These are phyloP conservation scores for Philotrypesis tridentata DNA, from an alignment of 1,140 invertebrate species.

Conservation along the genomic window DNA sequence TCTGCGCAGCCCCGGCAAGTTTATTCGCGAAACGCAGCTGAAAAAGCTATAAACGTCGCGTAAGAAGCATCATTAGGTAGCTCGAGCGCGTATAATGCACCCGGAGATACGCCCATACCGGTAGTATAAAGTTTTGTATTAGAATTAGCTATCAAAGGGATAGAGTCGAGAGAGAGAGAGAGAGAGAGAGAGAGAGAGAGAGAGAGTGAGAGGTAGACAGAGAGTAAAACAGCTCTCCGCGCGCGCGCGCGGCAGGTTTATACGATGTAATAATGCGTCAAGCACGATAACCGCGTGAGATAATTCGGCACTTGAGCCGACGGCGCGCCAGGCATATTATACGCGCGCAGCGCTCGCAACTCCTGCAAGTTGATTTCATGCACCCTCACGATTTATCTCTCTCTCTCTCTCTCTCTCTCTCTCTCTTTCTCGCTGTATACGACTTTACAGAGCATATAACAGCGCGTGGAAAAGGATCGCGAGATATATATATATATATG, in stretches of 20 bases:
- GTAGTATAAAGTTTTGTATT: constrained; percentile 30
- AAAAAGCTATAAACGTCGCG: not conserved
- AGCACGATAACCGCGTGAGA: constrained; percentile 25
- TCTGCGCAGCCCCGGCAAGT: not conserved
- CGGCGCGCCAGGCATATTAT: not conserved
- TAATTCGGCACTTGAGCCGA: constrained; percentile 34
- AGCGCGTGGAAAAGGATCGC: not conserved
- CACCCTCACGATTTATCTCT: constrained; percentile 6
- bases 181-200: not conserved
- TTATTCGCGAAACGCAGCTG: not conserved
- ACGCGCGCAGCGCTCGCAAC: not conserved
- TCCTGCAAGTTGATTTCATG: constrained; percentile 23
- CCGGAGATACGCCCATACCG: not conserved
- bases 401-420: no score
- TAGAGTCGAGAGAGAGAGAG: not conserved
- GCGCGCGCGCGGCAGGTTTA: not conserved
- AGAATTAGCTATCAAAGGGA: constrained; percentile 15
- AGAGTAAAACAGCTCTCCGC: no score
- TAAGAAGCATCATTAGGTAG: not conserved
- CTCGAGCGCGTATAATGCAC: not conserved
- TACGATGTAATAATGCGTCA: constrained; percentile 35
- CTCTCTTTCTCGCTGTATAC: not conserved
- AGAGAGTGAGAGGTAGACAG: not conserved
- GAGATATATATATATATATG: not conserved
- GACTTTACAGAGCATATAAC: constrained; percentile 31